phyloP scores from a whole-genome alignment of 2,888 invertebrate species.

The Cryptops parisi region DNA sequence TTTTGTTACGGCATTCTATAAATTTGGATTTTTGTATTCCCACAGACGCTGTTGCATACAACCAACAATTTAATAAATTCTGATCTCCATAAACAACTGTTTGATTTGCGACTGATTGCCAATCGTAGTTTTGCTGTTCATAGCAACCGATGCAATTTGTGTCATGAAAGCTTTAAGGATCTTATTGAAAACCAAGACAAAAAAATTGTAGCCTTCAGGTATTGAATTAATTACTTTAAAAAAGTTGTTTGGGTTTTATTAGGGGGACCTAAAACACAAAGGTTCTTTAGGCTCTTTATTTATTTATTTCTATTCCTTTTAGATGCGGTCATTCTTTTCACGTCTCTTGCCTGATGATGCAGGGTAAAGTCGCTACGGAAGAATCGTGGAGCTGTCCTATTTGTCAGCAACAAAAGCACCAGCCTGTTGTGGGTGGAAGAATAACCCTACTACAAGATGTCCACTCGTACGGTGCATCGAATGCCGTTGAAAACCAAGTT shows the following conservation, averaged over 20 bases:
- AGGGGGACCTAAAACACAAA: not conserved
- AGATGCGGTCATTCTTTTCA: not conserved
- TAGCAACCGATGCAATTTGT: not conserved
- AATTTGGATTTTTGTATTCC: not conserved
- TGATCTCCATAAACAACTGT: conserved; percentile 2
- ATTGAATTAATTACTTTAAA: too few relatives aligned
- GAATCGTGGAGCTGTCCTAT: too few relatives aligned
- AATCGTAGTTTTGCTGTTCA: conserved; percentile 6
- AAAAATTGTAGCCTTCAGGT: not conserved
- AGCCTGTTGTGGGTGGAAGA: too few relatives aligned
- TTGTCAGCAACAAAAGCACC: too few relatives aligned
- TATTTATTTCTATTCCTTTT: not conserved
- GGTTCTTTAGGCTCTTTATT: not conserved
- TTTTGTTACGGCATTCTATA: not conserved
- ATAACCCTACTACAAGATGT: too few relatives aligned
- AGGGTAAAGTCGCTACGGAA: too few relatives aligned
- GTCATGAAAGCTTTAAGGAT: not conserved
- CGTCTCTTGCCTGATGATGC: not conserved
- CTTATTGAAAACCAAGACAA: not conserved
- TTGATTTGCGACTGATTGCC: not conserved
- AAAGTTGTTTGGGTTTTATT: too few relatives aligned
- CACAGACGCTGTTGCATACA: not conserved
- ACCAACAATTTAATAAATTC: conserved; percentile 1
- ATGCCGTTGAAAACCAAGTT: too few relatives aligned
- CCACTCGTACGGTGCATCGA: too few relatives aligned